Evolutionary conservation across 2,797 vertebrate species (phyloP), one percentile per base, ranked within the genome.

Genomic region (Sternotherus odoratus): DNA sequence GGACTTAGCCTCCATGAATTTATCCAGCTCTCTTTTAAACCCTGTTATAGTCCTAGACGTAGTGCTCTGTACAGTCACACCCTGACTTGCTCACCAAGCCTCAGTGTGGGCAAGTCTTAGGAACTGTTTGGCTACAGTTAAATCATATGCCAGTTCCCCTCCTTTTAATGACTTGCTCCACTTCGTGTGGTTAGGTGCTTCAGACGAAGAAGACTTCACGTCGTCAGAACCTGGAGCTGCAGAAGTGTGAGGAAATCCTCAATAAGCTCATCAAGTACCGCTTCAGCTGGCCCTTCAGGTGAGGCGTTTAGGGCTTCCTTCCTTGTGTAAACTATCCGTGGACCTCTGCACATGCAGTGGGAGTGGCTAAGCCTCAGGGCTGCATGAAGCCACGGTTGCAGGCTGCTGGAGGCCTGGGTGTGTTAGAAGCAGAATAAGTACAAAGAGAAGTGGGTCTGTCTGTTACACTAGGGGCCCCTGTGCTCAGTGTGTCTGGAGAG

Each of bases 241-340:
- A 99, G 97, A 99, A 99, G 90, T 99, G 99, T 56, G 99, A 99
- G 93, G 99, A 99, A 83, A 99, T 99, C 94, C 98, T 99, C 51
- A 98, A 98, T 95, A 99, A 99, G 94, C 97, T 99, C 63, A 96
- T 98, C n/a, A 99, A 99, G 91, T 99, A 99, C 96, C 98, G 99
- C 88, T 99, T 99, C 97, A 99, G 99, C 96, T 99, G 99, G 99
- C 99, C 99, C 49, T 99, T 99, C 98, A 99, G 99, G 99, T 99
- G 97, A 98, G 98, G 54, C 77, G 56, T 50, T 33, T 46, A 53
- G 16, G 79, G n/a, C 56, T 36, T 33, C 28, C 12, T 24, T 11
- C 8, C 46, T 43, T 0, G 1, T 2, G 46, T 81, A 82, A 8
- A 50, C 82, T 85, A 48, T 19, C n/a, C 0, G 0, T 30, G 11